Conservation (phyloP, 2,113 vertebrate genomes). For the Apteryx mantelli region DNA sequence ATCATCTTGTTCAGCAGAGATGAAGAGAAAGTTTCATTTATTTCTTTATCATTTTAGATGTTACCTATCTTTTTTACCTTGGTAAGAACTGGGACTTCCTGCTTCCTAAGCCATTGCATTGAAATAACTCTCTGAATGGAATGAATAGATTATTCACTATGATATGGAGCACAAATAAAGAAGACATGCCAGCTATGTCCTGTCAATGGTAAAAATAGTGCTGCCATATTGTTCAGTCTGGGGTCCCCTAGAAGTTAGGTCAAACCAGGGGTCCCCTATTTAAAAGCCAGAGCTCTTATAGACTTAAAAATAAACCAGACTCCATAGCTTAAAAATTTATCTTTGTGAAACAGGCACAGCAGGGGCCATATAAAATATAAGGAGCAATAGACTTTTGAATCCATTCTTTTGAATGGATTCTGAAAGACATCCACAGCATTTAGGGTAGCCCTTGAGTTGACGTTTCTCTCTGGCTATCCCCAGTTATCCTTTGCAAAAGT, state of each 20-base stretch:
- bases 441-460: neutral
- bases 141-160: neutral
- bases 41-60: neutral
- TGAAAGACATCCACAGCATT: neutral
- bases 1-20: neutral
- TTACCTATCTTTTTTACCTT: neutral
- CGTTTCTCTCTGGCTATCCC: neutral
- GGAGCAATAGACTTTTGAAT: neutral
- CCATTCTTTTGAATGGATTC: neutral
- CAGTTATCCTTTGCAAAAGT: neutral
- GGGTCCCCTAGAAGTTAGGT: fast-evolving
- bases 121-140: neutral
- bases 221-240: neutral
- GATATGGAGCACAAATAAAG: neutral
- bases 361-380: neutral
- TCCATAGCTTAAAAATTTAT: neutral
- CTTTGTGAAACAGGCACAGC: neutral
- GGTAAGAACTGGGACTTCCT: neutral
- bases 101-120: neutral
- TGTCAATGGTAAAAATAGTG: neutral
- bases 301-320: neutral
- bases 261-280: neutral
- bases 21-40: neutral
- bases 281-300: neutral
- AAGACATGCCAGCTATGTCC: neutral